Conservation (phyloP, 2,797 vertebrate genomes). For the Cephalopachus bancanus region DNA sequence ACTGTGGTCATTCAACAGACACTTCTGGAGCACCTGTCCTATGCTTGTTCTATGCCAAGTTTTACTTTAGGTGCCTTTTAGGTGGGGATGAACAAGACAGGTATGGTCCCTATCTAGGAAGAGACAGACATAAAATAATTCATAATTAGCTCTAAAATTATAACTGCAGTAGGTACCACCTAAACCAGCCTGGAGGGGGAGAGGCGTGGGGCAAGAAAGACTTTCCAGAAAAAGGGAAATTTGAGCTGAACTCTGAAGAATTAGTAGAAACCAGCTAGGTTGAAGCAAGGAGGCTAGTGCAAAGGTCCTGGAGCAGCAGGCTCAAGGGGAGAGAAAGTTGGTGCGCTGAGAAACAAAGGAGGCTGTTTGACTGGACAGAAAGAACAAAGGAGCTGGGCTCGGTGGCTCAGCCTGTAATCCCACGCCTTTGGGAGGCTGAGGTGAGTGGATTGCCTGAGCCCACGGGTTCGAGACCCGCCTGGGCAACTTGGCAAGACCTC, state of each 20-base stretch:
- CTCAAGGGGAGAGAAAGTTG: neutral
- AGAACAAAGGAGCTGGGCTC: neutral
- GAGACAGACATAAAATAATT: conserved; percentile 5
- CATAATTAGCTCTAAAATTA: conserved; percentile 21
- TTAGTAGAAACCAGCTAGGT: conserved; percentile 31
- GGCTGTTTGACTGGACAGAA: neutral
- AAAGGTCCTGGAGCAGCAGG: neutral
- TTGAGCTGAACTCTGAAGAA: conserved; percentile 23
- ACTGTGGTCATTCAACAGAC: neutral
- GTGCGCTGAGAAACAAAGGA: conserved; percentile 18
- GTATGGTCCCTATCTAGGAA: neutral
- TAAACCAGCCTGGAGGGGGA: neutral
- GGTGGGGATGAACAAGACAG: neutral
- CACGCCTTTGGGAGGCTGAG: too few species aligned
- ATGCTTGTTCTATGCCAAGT: neutral
- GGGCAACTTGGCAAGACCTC: too few species aligned
- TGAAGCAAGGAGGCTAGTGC: neutral
- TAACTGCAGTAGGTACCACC: neutral
- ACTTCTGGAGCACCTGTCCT: neutral
- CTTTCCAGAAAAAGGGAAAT: neutral
- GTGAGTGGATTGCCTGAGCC: too few species aligned
- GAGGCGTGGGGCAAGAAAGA: neutral
- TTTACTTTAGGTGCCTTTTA: neutral
- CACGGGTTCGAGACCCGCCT: too few species aligned
- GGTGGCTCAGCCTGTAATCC: too few species aligned